Percentiles rank a stretch among this genome's conserved stretches.
These are phyloP conservation scores for Lepidotrigona ventralis DNA, from an alignment of 1,140 invertebrate genomes.

Conservation along the genomic window DNA sequence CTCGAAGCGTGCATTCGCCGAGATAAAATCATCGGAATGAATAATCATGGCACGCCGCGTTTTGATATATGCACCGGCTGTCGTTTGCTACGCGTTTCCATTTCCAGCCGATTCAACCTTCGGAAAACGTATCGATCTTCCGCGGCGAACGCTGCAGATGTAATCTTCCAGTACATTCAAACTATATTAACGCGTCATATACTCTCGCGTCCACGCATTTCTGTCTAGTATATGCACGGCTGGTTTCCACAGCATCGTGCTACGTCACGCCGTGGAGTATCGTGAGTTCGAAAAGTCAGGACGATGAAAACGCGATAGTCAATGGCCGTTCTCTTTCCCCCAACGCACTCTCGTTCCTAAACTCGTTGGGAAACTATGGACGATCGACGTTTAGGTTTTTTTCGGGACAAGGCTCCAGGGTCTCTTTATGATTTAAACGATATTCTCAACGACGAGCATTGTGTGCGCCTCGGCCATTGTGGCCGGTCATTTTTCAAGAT, in stretches of 20 bases:
- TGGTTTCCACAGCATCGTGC: constrained; percentile 26
- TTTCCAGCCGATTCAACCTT: constrained; percentile 46
- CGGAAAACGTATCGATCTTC: constrained; percentile 46
- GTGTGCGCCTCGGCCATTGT: background rate
- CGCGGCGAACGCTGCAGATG: background rate
- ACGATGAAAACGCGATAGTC: background rate
- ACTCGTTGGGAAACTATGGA: background rate
- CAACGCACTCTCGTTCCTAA: background rate
- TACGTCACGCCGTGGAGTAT: constrained; percentile 26
- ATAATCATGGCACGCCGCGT: constrained; percentile 18
- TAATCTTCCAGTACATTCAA: constrained; percentile 47
- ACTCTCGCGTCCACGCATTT: background rate
- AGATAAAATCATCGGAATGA: constrained; percentile 35
- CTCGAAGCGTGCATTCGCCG: background rate
- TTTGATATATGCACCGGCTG: constrained; percentile 18
- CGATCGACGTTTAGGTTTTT: background rate
- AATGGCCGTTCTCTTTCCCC: background rate
- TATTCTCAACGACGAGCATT: background rate
- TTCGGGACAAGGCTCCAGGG: background rate
- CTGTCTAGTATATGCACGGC: background rate
- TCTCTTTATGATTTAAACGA: background rate
- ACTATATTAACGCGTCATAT: constrained; percentile 16
- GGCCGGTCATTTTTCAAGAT: background rate
- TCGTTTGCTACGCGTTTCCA: constrained; percentile 41
- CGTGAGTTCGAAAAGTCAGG: constrained; percentile 10